Evolutionary conservation across 2,113 vertebrate genomes (phyloP).

Genomic region (Oophaga pumilio): DNA sequence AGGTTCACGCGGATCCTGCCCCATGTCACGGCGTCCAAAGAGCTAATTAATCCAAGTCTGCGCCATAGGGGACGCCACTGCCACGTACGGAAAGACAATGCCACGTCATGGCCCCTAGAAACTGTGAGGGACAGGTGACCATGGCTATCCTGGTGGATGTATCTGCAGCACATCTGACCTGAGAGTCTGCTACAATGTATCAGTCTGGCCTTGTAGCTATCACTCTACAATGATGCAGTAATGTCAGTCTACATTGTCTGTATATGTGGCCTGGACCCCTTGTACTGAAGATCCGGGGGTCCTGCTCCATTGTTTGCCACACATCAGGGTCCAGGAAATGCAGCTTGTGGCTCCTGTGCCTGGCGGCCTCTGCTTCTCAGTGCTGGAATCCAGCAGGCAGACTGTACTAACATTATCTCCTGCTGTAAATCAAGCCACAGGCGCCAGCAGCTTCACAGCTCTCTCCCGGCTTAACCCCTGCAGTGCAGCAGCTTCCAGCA

Average conservation of each 20-base stretch:
- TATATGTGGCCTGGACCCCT: background rate
- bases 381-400: conserved; percentile 53
- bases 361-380: conserved; percentile 29
- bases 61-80: background rate
- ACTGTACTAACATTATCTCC: conserved; percentile 57
- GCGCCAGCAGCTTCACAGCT: conserved; percentile 48
- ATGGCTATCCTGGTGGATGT: too few species aligned
- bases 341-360: conserved; percentile 21
- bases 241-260: too few species aligned
- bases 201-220: background rate
- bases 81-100: background rate
- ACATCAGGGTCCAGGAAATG: conserved; percentile 51
- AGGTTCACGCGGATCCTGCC: conserved; percentile 23
- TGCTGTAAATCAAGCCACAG: conserved; percentile 54
- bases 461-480: background rate
- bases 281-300: background rate
- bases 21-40: background rate
- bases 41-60: conserved; percentile 10
- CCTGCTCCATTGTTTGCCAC: conserved; percentile 37
- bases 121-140: background rate
- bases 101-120: background rate
- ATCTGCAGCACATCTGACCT: background rate
- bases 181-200: background rate
- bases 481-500: background rate
- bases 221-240: background rate